Base-by-base conservation (phyloP, 2,113 vertebrate species). In the Oophaga pumilio region DNA sequence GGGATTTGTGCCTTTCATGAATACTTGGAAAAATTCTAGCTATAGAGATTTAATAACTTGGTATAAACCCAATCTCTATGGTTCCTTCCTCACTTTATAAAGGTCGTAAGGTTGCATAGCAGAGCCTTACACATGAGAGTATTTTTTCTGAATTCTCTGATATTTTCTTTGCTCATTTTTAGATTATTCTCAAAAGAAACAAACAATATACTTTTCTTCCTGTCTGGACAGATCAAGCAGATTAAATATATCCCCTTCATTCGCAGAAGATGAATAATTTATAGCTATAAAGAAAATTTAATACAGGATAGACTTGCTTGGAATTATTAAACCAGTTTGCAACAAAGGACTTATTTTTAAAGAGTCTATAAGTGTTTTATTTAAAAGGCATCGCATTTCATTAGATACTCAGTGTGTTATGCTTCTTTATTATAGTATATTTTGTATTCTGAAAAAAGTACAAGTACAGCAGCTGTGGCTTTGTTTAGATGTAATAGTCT, bases 401-500 rank as follows among this genome's bases (percentile, higher is more conserved):
- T 85, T 76, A 85, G 28, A 43, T 62, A 43, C 50, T 76, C 69
- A 74, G 53, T 85, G 66, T 76, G 56, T 76, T 85, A 53, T 62
- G 28, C 43, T 60, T 76, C 33, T 59, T 76, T 85, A 43, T 59
- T 85, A 76, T 49, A 49, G 33, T 76, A n/a, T 76, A 74, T 85
- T 85, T 76, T 69, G 52, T 60, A 74, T 85, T 85, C 53, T 50
- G 68, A 83, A 83, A 83, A 69, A 83, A 69, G 10, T 64, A 53
- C 56, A 76, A 76, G 71, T 57, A 76, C 56, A 76, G 56, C 84
- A 85, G 84, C 84, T 85, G 84, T 56, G 76, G 56, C 33, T 85
- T 85, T 85, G 71, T 85, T 84, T 76, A 85, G 56, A 76, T 60
- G 52, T 85, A 85, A 85, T 85, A 76, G 84, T 85, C 56, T 85